Evolutionary conservation across 2,113 vertebrate genomes (phyloP).

Genomic region (Athene noctua): DNA sequence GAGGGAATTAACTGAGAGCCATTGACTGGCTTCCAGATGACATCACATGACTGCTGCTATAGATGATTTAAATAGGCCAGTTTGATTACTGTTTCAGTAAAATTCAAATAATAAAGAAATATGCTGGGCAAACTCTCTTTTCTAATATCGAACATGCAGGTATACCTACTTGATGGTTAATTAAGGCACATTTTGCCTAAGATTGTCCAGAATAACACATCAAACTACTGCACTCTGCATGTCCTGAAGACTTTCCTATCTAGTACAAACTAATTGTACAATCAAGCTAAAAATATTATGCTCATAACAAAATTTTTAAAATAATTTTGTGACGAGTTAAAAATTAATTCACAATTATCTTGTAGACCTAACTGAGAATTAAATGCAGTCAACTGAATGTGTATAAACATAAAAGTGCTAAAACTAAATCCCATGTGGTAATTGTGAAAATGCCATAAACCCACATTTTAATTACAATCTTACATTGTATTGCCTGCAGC

Average conservation of each 20-base stretch:
- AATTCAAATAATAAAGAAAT: background rate
- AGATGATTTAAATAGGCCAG: background rate
- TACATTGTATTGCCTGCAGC: background rate
- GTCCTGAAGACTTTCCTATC: background rate
- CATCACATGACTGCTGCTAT: background rate
- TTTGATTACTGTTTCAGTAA: background rate
- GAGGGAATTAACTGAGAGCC: background rate
- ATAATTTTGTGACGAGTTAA: too few relatives aligned
- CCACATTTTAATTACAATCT: background rate
- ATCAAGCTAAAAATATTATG: background rate
- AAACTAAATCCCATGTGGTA: background rate
- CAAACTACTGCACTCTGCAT: fast-evolving
- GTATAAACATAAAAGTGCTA: background rate
- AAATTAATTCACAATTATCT: background rate
- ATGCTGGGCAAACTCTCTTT: background rate
- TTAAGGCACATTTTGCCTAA: background rate
- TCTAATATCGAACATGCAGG: background rate
- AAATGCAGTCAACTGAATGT: background rate
- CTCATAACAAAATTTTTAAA: background rate
- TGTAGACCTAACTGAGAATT: background rate
- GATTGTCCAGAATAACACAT: background rate
- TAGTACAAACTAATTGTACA: background rate
- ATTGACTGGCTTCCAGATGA: background rate
- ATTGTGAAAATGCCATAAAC: background rate
- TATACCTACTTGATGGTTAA: background rate